Conservation (phyloP, 2,797 vertebrate genomes). For the Halcyon chelicuti region DNA sequence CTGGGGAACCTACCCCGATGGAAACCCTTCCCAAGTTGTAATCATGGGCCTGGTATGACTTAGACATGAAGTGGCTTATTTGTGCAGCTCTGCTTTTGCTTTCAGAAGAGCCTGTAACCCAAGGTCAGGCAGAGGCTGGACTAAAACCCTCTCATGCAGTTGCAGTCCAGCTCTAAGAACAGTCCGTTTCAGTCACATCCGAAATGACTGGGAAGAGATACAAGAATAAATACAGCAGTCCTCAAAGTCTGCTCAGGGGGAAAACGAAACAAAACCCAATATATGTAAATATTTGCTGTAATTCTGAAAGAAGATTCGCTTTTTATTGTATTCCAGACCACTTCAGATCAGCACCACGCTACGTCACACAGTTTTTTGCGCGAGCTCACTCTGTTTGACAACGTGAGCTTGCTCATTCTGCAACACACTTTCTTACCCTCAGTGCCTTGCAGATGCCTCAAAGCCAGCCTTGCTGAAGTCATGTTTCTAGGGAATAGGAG, state of each 20-base stretch:
- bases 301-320: conserved; percentile 41
- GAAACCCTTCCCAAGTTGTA: not conserved
- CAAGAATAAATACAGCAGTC: not conserved
- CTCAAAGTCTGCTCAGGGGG: not conserved
- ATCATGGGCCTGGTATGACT: not conserved
- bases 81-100: not conserved
- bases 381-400: not conserved
- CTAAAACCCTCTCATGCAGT: conserved; percentile 47
- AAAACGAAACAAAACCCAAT: no score
- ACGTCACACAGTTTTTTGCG: not conserved
- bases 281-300: not conserved
- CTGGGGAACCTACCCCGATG: accelerated
- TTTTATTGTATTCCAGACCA: conserved; percentile 15
- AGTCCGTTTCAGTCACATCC: conserved; percentile 49
- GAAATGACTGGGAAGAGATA: conserved; percentile 27
- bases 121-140: conserved; percentile 34
- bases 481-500: conserved; percentile 33
- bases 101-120: conserved; percentile 1
- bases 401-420: not conserved
- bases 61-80: not conserved
- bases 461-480: not conserved
- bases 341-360: not conserved
- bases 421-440: not conserved
- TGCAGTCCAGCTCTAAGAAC: conserved; percentile 5
- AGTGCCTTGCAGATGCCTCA: not conserved